phyloP scores from a whole-genome alignment of 2,113 vertebrate genomes.

The Cyanoliseus patagonus region DNA sequence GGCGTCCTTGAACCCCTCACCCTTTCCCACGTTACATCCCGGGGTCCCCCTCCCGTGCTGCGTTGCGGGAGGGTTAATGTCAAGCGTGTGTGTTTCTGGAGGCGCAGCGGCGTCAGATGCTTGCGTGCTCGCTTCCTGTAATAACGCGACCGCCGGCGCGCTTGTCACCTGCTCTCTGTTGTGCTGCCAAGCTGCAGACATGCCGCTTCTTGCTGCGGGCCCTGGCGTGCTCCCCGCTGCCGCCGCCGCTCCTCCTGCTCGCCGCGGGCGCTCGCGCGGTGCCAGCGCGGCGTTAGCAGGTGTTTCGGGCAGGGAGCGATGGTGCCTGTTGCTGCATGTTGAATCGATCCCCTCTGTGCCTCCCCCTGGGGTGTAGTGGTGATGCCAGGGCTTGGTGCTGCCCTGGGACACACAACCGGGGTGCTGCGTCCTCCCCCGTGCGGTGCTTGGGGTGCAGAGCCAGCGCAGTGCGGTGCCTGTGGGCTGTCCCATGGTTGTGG shows the following conservation, averaged over 20 bases:
- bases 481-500: neutral
- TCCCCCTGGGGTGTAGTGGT: neutral
- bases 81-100: neutral
- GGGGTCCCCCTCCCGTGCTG: neutral
- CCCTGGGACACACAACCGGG: fast-evolving
- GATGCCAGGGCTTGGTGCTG: neutral
- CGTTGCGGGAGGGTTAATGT: neutral
- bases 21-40: neutral
- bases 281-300: slow-evolving; percentile 56
- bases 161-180: slow-evolving; percentile 62
- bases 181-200: slow-evolving; percentile 57
- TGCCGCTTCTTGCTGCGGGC: slow-evolving; percentile 50
- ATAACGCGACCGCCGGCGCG: slow-evolving; percentile 38
- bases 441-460: fast-evolving
- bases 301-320: slow-evolving; percentile 44
- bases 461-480: neutral
- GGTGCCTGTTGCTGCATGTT: slow-evolving; percentile 35
- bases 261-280: slow-evolving; percentile 18
- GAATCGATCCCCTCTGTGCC: neutral
- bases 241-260: neutral
- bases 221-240: slow-evolving; percentile 8
- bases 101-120: slow-evolving; percentile 1
- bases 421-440: neutral
- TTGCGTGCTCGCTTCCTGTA: slow-evolving; percentile 33
- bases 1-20: neutral